These are phyloP conservation scores for Parapsyche elsis DNA, from an alignment of 1,140 invertebrate genomes.

Conservation along the genomic window DNA sequence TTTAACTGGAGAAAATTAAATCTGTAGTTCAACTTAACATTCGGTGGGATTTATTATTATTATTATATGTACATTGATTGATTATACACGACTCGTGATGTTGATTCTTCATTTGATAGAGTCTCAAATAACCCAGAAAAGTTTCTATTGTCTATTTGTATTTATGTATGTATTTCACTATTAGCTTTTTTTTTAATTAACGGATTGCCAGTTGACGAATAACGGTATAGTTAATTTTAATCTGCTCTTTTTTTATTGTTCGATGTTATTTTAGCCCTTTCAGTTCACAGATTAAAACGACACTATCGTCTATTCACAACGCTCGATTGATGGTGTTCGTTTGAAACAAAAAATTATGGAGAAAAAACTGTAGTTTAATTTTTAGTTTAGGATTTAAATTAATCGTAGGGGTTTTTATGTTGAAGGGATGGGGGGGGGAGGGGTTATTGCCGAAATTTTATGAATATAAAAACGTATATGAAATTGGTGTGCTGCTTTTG, in stretches of 20 bases:
- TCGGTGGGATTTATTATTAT: constrained; percentile 10
- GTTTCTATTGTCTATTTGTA: constrained; percentile 37
- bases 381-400: constrained; percentile 18
- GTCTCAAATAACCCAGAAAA: constrained; percentile 53
- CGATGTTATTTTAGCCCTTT: constrained; percentile 53
- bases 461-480: constrained; percentile 40
- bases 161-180: constrained; percentile 36
- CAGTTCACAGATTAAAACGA: constrained; percentile 42
- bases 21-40: constrained; percentile 20
- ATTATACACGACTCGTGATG: constrained; percentile 50
- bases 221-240: constrained; percentile 36
- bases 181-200: constrained; percentile 30
- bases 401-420: constrained; percentile 19
- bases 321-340: constrained; percentile 48
- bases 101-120: constrained; percentile 39
- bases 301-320: constrained; percentile 40
- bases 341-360: constrained; percentile 37
- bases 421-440: not conserved
- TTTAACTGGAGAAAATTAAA: constrained; percentile 46
- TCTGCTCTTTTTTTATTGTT: constrained; percentile 36
- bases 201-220: constrained; percentile 49
- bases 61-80: constrained; percentile 53
- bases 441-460: constrained; percentile 36
- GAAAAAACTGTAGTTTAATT: constrained; percentile 34
- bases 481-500: constrained; percentile 51